Evolutionary conservation across 1,140 invertebrate species (phyloP), one percentile per base, ranked within the genome.

Genomic region (Agrypnia vestita): DNA sequence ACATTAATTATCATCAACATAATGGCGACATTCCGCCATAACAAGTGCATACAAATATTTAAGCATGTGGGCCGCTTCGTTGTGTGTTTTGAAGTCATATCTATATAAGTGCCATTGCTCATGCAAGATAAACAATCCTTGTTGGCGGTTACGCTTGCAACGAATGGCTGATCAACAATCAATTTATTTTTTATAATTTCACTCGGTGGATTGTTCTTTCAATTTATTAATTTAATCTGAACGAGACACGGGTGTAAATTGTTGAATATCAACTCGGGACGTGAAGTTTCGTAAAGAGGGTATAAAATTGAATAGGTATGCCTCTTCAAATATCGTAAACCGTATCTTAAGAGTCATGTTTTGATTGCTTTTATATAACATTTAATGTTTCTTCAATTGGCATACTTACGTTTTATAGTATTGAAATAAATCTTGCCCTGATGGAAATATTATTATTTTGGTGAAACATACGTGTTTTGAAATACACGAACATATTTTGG

Each of bases 1-100:
- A 8, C 67, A 25, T 71, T 71, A 44, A 71, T 71, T 71, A 71
- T 71, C 67, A 71, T 71, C 17, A 53, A 49, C 67, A 71, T 71
- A 53, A 71, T 71, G 67, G 19, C 19, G n/a, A 71, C 67, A 71
- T 71, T 71, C 67, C 67, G 17, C 25, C 67, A 71, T 71, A 53
- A 71, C 67, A 71, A 71, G 67, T 71, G 72, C 72, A 47, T 44
- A 47, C 51, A 74, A 74, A 74, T 56, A 59, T 74, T 74, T 55
- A 46, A 74, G 35, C 72, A 74, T 74, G 72, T 74, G 72, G 72
- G 72, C 55, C 13, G 72, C 25, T 46, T 53, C 49, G 47, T 62
- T 62, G 67, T 71, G 67, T 71, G 11, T 71, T 15, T 19, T 71
- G 67, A 71, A 71, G 67, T 71, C 67, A 71, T 71, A 51, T 71